Conservation (phyloP, 35 echinoderm and acorn worm species). For the Antedon bifida region DNA sequence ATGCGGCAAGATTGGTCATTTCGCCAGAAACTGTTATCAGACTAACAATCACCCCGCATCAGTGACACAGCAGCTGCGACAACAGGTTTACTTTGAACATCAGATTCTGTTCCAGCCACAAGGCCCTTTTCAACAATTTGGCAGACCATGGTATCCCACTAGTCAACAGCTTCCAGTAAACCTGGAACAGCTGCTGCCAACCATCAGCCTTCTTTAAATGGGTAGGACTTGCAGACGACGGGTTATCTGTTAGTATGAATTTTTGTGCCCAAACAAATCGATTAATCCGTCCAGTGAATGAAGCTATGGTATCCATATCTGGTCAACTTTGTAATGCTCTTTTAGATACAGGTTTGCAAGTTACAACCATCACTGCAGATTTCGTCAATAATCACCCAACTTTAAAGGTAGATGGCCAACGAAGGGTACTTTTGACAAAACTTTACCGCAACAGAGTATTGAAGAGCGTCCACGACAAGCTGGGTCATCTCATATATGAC, state of each 20-base stretch:
- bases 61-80: background rate
- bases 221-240: constrained; percentile 1
- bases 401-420: no score
- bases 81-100: background rate
- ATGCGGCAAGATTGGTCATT: constrained; percentile 3
- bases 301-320: background rate
- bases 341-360: constrained; percentile 14
- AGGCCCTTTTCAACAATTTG: background rate
- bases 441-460: background rate
- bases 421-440: background rate
- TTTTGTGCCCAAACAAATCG: background rate
- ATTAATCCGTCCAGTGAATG: constrained; percentile 6
- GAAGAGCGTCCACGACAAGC: background rate
- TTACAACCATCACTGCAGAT: constrained; percentile 7
- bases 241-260: constrained; percentile 6
- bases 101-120: background rate
- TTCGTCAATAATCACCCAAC: background rate
- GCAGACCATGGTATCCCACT: background rate
- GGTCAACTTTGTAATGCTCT: constrained; percentile 12
- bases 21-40: background rate
- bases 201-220: constrained; percentile 2
- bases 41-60: background rate
- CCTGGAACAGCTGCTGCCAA: background rate
- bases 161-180: background rate
- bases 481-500: constrained; percentile 2